Evolutionary conservation across 1,140 invertebrate genomes (phyloP).

Genomic region (Drosophila burlai): DNA sequence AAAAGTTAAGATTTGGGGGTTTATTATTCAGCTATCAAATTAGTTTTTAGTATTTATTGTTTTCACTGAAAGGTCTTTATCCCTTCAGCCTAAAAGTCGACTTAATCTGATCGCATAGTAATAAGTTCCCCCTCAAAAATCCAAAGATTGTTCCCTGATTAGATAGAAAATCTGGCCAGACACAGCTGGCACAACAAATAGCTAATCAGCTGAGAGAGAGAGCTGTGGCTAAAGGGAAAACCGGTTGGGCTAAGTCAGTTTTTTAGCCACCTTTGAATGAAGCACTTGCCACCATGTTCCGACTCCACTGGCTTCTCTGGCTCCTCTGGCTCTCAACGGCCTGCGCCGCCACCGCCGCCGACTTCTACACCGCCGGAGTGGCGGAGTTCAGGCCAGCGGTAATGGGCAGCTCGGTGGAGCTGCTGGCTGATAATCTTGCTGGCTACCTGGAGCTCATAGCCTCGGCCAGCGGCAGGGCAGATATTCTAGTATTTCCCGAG

Average conservation of each 20-base stretch:
- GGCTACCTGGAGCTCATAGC: slow-evolving; percentile 65
- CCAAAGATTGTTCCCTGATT: slow-evolving; percentile 15
- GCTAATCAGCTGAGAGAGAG: slow-evolving; percentile 1
- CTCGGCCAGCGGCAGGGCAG: slow-evolving; percentile 85
- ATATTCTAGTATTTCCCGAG: slow-evolving; percentile 95
- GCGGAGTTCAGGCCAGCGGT: slow-evolving; percentile 84
- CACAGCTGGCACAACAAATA: not conserved
- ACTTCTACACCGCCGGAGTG: slow-evolving; percentile 86
- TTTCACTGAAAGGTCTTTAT: not conserved
- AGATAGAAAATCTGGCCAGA: slow-evolving; percentile 18
- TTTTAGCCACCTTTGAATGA: not conserved
- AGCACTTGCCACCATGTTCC: not conserved
- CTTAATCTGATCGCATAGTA: not conserved
- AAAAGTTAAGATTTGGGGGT: not conserved
- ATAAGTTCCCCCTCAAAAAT: not conserved
- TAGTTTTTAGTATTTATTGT: too few species aligned
- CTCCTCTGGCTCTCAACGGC: not conserved
- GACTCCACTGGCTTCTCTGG: not conserved
- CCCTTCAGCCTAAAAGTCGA: slow-evolving; percentile 2
- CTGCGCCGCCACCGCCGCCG: slow-evolving; percentile 10
- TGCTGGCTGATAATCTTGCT: slow-evolving; percentile 61
- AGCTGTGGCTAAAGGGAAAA: not conserved
- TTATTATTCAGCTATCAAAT: too few species aligned
- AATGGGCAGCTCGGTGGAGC: slow-evolving; percentile 42
- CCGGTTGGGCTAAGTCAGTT: not conserved